Conservation (phyloP, 2,888 invertebrate genomes). For the Aporophyla lueneburgensis region DNA sequence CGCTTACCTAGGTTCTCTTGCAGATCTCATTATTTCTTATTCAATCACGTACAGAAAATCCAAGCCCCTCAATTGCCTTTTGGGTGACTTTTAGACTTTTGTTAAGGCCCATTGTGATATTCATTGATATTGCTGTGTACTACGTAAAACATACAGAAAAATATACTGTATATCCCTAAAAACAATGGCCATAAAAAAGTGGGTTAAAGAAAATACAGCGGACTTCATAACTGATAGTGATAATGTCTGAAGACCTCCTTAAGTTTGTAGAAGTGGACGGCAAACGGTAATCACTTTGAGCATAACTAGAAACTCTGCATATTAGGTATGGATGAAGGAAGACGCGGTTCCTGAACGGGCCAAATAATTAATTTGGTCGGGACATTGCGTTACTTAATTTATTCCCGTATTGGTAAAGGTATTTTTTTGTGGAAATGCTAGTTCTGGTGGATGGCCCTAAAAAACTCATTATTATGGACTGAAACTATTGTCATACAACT, state of each 20-base stretch:
- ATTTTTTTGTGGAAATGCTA: neutral
- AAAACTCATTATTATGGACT: neutral
- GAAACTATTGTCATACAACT: neutral
- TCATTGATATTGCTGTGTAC: no score
- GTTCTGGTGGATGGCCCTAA: neutral
- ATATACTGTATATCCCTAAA: no score
- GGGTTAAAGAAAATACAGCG: no score
- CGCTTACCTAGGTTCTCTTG: no score
- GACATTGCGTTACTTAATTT: conserved; percentile 12
- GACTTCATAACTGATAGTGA: no score
- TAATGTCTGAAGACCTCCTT: neutral
- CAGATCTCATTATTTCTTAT: no score
- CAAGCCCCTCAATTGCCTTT: no score
- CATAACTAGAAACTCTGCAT: conserved; percentile 1
- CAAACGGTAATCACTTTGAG: neutral
- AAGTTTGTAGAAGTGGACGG: neutral
- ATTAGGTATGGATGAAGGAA: conserved; percentile 7
- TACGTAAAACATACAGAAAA: no score
- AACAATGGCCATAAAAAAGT: no score
- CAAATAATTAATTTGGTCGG: conserved; percentile 11
- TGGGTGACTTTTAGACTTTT: no score
- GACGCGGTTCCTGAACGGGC: conserved; percentile 16
- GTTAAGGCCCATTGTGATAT: no score
- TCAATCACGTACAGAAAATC: no score
- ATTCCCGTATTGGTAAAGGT: neutral